phyloP scores from a whole-genome alignment of 2,797 vertebrate genomes.

The Hydrophis major region DNA sequence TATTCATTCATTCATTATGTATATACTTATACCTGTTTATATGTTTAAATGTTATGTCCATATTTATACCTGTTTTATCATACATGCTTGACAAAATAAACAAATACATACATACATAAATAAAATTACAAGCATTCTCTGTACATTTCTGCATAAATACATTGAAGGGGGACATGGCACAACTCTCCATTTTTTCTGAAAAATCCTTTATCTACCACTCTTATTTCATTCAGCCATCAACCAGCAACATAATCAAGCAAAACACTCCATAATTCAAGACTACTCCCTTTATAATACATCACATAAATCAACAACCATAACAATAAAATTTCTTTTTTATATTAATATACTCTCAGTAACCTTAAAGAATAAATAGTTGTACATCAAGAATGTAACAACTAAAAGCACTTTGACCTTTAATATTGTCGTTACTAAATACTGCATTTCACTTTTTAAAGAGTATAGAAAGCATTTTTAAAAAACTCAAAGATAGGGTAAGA shows the following conservation, averaged over 20 bases:
- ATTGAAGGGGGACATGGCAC: neutral
- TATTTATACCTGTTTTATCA: no score
- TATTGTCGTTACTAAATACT: neutral
- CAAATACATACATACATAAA: no score
- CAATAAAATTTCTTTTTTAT: neutral
- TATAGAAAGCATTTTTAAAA: neutral
- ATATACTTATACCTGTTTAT: no score
- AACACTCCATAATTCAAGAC: neutral
- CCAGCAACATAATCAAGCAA: neutral
- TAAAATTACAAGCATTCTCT: neutral
- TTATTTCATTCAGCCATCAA: neutral
- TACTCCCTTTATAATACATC: neutral
- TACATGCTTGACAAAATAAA: no score
- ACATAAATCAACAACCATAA: neutral
- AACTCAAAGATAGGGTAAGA: neutral
- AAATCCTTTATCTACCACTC: neutral
- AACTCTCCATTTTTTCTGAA: neutral
- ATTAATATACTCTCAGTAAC: neutral
- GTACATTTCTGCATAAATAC: neutral
- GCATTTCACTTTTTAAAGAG: neutral
- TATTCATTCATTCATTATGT: no score
- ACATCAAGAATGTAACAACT: neutral
- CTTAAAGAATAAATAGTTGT: neutral
- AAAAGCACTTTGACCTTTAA: neutral
- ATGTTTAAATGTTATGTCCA: no score